Evolutionary conservation across 2,113 vertebrate species (phyloP).

Genomic region (Hucho hucho): DNA sequence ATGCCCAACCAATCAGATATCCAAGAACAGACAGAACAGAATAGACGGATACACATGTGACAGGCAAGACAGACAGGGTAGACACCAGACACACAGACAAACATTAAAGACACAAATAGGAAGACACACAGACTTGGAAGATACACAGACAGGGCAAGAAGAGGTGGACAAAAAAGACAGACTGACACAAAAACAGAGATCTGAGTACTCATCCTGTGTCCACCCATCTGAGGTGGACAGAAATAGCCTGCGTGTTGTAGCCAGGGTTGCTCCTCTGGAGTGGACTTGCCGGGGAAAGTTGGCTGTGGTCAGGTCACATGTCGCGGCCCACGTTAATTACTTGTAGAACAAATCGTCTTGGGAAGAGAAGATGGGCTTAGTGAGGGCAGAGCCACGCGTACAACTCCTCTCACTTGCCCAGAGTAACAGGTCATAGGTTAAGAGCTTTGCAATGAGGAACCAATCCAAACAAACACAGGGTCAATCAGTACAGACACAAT

Average conservation of each 20-base stretch:
- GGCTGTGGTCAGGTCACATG: slow-evolving; percentile 39
- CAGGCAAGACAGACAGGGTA: slow-evolving; percentile 28
- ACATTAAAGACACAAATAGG: neutral
- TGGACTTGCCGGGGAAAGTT: slow-evolving; percentile 26
- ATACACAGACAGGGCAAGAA: neutral
- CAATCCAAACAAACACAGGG: slow-evolving; percentile 32
- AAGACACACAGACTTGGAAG: neutral
- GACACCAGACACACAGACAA: slow-evolving; percentile 31
- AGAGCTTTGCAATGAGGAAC: slow-evolving; percentile 15
- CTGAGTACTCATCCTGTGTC: no score
- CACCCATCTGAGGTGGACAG: no score
- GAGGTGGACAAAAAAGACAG: neutral
- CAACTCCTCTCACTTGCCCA: slow-evolving; percentile 29
- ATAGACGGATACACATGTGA: slow-evolving; percentile 32
- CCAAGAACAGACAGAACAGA: slow-evolving; percentile 50
- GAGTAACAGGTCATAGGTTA: slow-evolving; percentile 50
- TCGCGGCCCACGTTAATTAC: slow-evolving; percentile 41
- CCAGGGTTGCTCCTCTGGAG: slow-evolving; percentile 14
- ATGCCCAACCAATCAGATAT: slow-evolving; percentile 42
- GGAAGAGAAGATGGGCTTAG: slow-evolving; percentile 47
- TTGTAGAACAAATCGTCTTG: slow-evolving; percentile 43
- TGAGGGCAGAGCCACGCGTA: slow-evolving; percentile 45
- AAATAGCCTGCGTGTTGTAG: no score
- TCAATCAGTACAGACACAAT: slow-evolving; percentile 18
- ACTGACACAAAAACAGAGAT: neutral